Evolutionary conservation across 2,888 invertebrate species (phyloP), one percentile per base, ranked within the genome.

Genomic region (Carcina quercana): DNA sequence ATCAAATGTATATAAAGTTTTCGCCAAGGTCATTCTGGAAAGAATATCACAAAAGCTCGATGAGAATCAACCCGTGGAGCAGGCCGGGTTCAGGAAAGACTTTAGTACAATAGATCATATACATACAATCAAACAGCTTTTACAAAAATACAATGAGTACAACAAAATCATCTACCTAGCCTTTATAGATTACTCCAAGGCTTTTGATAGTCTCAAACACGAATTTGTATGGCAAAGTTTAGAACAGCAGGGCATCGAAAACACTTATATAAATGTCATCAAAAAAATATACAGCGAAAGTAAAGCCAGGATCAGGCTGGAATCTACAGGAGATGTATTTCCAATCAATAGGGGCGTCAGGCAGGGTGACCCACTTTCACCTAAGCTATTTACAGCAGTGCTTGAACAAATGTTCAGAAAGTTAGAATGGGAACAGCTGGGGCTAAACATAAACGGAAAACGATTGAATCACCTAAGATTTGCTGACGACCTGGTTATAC

Each of bases 131-230:
- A 27, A 29, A 22, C 34, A 34, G 8, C 2, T 37, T 6, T 27
- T 38, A 8, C 25, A 39, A 24, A 39, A 34, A 35, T 30, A 15
- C 13, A 29, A 34, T 5, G 34, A 40, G 19, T 47, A 43, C 12
- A 34, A 36, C 13, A 38, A 37, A 30, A 25, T 13, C 1, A 34
- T 35, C 5, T 49, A 43, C 20, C 2, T 44, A 8, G 42, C 32
- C 0, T 47, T 48, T 13, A 35, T 52, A 0, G 49, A 48, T 25
- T 52, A 33, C 13, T 41, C 32, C 10, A 53, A 50, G 13, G 40
- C 37, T 2, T 36, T 37, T 20, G 39, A 39, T 22, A 26, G 15
- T 2, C 3, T 36, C 7, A 13, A 20, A 12, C 29, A 37, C 11
- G 13, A 13, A 13, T 7, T 2, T 6, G 19, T 31, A 1, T 31